Evolutionary conservation across 1,140 invertebrate species (phyloP).

Genomic region (Drosophila mojavensis): DNA sequence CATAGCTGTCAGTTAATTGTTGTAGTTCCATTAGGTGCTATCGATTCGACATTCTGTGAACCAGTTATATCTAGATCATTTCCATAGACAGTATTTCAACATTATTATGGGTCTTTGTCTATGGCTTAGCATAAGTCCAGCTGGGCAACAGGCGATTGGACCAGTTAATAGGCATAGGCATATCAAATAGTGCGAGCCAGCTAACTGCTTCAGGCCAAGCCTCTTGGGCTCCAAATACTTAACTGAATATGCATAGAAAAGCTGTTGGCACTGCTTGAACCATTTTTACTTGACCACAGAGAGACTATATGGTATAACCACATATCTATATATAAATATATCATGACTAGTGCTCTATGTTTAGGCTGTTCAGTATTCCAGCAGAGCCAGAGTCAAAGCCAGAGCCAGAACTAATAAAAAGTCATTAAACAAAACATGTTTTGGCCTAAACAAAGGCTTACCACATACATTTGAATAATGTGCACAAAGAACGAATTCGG

Average conservation of each 20-base stretch:
- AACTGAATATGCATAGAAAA: slow-evolving; percentile 50
- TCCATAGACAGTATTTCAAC: slow-evolving; percentile 26
- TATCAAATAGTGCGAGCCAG: slow-evolving; percentile 60
- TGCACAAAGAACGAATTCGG: slow-evolving; percentile 37
- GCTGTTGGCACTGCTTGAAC: slow-evolving; percentile 38
- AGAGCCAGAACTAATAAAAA: slow-evolving; percentile 71
- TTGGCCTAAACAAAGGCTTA: slow-evolving; percentile 74
- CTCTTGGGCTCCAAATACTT: slow-evolving; percentile 38
- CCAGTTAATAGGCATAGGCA: slow-evolving; percentile 72
- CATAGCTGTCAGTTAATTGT: slow-evolving; percentile 1
- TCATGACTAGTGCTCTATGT: slow-evolving; percentile 8
- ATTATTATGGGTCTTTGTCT: slow-evolving; percentile 34
- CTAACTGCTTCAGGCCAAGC: slow-evolving; percentile 54
- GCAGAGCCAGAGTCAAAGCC: slow-evolving; percentile 7
- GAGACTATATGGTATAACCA: neutral
- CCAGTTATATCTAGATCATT: slow-evolving; percentile 57
- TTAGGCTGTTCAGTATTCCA: slow-evolving; percentile 33
- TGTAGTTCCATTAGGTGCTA: slow-evolving; percentile 14
- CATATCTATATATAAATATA: slow-evolving; percentile 1
- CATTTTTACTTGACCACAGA: slow-evolving; percentile 39
- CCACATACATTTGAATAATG: slow-evolving; percentile 75
- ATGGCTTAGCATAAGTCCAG: slow-evolving; percentile 30
- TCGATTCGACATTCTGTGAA: slow-evolving; percentile 41
- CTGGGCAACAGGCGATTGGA: slow-evolving; percentile 43
- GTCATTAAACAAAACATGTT: slow-evolving; percentile 78